Conservation (phyloP, 2,113 vertebrate genomes). For the Podocnemis expansa region DNA sequence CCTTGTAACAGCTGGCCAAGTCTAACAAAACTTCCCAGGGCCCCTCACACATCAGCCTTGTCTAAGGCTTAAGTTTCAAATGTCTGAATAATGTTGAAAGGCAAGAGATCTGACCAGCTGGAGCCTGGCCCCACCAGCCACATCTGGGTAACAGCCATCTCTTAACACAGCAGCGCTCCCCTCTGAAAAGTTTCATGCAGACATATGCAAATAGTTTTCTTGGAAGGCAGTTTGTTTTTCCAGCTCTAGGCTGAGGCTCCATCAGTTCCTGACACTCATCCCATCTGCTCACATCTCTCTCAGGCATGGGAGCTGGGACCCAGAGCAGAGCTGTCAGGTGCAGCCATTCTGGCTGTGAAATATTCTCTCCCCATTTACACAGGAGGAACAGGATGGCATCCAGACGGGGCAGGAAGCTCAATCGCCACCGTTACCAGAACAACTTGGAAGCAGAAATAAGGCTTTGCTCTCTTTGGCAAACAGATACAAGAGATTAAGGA, state of each 20-base stretch:
- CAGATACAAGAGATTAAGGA: slow-evolving; percentile 41
- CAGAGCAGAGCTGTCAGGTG: not conserved
- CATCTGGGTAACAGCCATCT: not conserved
- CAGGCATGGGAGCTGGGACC: fast-evolving
- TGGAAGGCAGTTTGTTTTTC: not conserved
- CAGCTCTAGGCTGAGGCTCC: fast-evolving
- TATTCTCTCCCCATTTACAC: fast-evolving
- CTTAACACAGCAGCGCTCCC: fast-evolving
- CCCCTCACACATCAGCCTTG: fast-evolving
- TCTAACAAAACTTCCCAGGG: fast-evolving
- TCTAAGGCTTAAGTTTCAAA: not conserved
- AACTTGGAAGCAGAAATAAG: slow-evolving; percentile 19
- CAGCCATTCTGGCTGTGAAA: fast-evolving
- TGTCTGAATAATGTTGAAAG: not conserved
- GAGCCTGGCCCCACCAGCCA: fast-evolving
- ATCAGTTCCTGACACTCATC: not conserved
- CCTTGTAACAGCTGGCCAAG: not conserved
- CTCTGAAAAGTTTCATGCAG: fast-evolving
- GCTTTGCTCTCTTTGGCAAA: slow-evolving; percentile 58
- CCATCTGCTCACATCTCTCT: not conserved
- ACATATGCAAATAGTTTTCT: fast-evolving
- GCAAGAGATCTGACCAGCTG: not conserved
- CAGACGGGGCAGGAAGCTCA: not conserved
- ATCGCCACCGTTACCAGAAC: not conserved
- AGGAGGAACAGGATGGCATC: not conserved